Evolutionary conservation across 2,113 vertebrate species (phyloP), one percentile per base, ranked within the genome.

Genomic region (Azemiops feae): DNA sequence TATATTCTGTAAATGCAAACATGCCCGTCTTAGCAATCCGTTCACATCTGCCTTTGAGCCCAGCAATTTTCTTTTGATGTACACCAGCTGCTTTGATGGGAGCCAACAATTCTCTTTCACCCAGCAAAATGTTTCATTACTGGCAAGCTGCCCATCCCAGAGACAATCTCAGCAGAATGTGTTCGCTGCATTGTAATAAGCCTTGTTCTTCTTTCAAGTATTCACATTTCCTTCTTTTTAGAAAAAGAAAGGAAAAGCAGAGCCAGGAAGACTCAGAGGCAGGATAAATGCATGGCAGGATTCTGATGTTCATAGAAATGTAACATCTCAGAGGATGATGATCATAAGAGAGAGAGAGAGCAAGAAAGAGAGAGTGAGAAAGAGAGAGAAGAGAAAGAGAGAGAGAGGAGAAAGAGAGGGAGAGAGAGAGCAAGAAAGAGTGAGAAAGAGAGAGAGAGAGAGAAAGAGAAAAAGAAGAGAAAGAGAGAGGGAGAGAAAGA

Each of bases 1-100:
- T 87, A 22, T 54, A 87, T 93, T 91, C 58, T 54, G 57, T 8
- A n/a, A 53, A 60, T 54, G 57, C 14, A 34, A 60, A 57, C 90
- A 55, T 54, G 2, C 64, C 45, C 25, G 4, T 90, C 57, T 74
- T 50, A 43, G 52, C 50, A 57, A 91, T 93, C 92, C 18, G 30
- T 54, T 91, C 81, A 50, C 34, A 91, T 23, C 55, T n/a, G 50
- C 57, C 39, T 91, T 52, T 4, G 50, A 74, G 89, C 12, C 85
- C 34, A 47, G 92, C 58, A 69, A 52, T 55, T 54, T 88, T 45
- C 89, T 93, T 93, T 93, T 55, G 50, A 88, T 87, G 27, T 3
- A 2, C 4, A 43, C 57, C 89, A 91, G 57, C 89, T 91, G 92
- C 45, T 50, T 87, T 89, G 30, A 60, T 57, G 55, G 27, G 54